Base-by-base conservation (phyloP, 2,797 vertebrate species). In the Furcifer pardalis region DNA sequence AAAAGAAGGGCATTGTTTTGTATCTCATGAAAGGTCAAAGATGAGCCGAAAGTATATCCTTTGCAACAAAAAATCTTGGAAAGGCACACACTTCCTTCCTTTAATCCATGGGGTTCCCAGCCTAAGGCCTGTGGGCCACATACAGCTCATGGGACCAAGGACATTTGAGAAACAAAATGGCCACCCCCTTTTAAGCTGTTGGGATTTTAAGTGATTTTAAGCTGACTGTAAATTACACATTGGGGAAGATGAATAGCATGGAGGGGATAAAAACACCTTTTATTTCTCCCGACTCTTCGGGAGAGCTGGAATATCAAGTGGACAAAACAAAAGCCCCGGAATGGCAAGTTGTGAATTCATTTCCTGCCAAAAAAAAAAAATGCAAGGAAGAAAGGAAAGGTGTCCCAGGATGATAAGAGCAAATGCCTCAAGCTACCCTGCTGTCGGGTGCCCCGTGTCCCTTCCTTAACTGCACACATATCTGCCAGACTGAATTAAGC, bases 321-420 rank as follows among this genome's bases (percentile, higher is more conserved):
- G 85, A 79, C 82, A 81, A 90, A 91, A 88, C 83, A 86, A 87
- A 88, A 0, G 8, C n/a, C n/a, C n/a, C n/a, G 88, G 85, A 8
- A 9, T n/a, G 44, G 76, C 52, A 19, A 49, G 73, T 89, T 84
- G 73, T 63, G 88, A 90, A 86, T 74, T 81, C 0, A 0, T 87
- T 88, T 65, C 78, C 74, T n/a, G 7, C 77, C 71, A 66, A 84
- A 0, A 63, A 84, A 87, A 35, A 12, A 49, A 9, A n/a, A 0
- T 0, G 40, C 4, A 25, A 27, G n/a, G 7, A 42, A 46, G 80
- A 86, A 44, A 5, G 32, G 12, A 66, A 82, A 81, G 84, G 49
- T 1, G 25, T 35, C 15, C 7, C 62, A 23, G 17, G 68, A 23
- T 25, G 19, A 74, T 27, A 86, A 76, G 81, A 32, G 87, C 78